A percentile compares a stretch with the other conserved stretches of the same genome.
Conservation (phyloP, 1,140 invertebrate species). For the Phocides pigmalion region DNA sequence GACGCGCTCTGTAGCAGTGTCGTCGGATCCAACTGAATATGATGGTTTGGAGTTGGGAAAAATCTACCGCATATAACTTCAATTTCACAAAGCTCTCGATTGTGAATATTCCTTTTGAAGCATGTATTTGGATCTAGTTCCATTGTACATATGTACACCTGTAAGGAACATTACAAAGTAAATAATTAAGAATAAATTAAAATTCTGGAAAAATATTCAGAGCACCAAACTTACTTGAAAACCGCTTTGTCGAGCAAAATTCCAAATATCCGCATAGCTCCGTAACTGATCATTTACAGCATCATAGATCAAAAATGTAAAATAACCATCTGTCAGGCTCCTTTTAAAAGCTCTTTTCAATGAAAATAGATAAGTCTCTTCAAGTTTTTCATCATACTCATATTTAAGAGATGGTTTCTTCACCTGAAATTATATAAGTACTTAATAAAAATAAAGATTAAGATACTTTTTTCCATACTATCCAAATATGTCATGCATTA, state of each 20-base stretch:
- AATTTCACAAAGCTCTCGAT: constrained; percentile 91
- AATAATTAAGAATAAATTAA: neutral
- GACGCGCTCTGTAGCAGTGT: constrained; percentile 92
- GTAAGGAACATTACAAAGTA: constrained; percentile 40
- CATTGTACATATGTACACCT: constrained; percentile 96
- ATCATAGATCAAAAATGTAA: constrained; percentile 96
- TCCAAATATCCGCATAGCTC: constrained; percentile 94
- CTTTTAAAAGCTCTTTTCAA: constrained; percentile 96
- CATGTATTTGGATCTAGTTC: constrained; percentile 91
- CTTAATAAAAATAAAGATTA: too few relatives aligned
- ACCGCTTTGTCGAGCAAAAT: constrained; percentile 93
- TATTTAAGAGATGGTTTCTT: constrained; percentile 91
- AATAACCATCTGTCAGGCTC: constrained; percentile 95
- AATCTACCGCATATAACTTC: constrained; percentile 90
- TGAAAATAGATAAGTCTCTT: constrained; percentile 91
- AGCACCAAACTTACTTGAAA: constrained; percentile 89
- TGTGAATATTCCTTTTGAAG: constrained; percentile 93
- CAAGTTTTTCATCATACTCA: constrained; percentile 94
- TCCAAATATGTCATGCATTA: too few relatives aligned
- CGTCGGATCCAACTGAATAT: constrained; percentile 90
- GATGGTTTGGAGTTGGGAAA: constrained; percentile 89
- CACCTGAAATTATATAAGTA: constrained; percentile 77
- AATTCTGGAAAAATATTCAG: neutral
- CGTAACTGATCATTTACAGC: constrained; percentile 92
- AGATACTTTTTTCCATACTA: too few relatives aligned